Evolutionary conservation across 2,888 invertebrate genomes (phyloP).

Genomic region (Cheilosia variabilis): DNA sequence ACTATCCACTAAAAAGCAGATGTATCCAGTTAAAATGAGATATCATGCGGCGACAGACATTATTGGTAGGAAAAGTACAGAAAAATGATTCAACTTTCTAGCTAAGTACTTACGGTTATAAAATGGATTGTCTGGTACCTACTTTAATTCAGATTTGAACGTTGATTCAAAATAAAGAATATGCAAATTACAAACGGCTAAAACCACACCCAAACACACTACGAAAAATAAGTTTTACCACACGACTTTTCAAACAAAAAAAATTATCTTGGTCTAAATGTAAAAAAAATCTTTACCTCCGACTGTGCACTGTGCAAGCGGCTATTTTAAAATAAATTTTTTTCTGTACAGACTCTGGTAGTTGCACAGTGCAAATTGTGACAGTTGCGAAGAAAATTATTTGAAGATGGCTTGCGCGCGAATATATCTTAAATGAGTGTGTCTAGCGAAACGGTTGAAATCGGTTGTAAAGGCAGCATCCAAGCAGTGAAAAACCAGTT

Average conservation of each 20-base stretch:
- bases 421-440: constrained; percentile 5
- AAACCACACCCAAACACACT: constrained; percentile 65
- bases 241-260: constrained; percentile 49
- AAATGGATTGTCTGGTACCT: constrained; percentile 6
- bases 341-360: constrained; percentile 14
- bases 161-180: constrained; percentile 52
- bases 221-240: constrained; percentile 44
- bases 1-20: constrained; percentile 53
- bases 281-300: constrained; percentile 38
- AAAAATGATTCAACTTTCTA: neutral
- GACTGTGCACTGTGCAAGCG: constrained; percentile 18
- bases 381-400: constrained; percentile 64
- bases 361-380: constrained; percentile 34
- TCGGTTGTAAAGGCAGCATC: neutral
- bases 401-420: constrained; percentile 61
- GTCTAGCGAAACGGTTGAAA: constrained; percentile 29
- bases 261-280: constrained; percentile 42
- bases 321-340: constrained; percentile 58
- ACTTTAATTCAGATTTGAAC: constrained; percentile 31
- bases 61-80: neutral
- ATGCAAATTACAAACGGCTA: constrained; percentile 65
- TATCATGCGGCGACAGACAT: constrained; percentile 16
- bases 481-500: too few species aligned
- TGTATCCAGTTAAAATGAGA: constrained; percentile 70
- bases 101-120: constrained; percentile 46